Evolutionary conservation across 2,888 invertebrate species (phyloP).

Genomic region (Aleiodes testaceus): DNA sequence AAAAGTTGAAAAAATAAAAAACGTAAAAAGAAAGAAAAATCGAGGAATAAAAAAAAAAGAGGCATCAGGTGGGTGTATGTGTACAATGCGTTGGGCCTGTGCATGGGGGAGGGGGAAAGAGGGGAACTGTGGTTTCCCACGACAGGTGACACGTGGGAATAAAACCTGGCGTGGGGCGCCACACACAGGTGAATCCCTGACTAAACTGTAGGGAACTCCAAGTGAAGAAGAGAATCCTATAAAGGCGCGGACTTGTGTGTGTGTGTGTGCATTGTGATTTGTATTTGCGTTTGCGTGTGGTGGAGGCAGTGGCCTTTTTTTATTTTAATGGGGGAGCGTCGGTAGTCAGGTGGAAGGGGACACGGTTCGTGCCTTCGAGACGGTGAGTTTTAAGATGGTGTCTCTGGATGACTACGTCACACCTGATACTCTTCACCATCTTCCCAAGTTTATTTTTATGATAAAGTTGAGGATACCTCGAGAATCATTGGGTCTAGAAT

Average conservation of each 20-base stretch:
- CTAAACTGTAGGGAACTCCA: constrained; percentile 10
- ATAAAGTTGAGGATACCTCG: too few species aligned
- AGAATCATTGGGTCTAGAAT: too few species aligned
- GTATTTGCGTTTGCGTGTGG: constrained; percentile 51
- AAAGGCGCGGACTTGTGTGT: constrained; percentile 34
- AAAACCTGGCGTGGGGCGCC: constrained; percentile 57
- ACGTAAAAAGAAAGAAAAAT: constrained; percentile 7
- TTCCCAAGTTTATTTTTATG: constrained; percentile 7
- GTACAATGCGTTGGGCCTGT: constrained; percentile 15
- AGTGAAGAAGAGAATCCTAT: constrained; percentile 42
- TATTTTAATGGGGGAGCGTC: constrained; percentile 43
- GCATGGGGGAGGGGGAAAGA: constrained; percentile 54
- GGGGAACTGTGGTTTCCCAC: constrained; percentile 62
- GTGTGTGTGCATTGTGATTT: neutral
- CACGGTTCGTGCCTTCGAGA: constrained; percentile 38
- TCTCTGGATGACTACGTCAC: constrained; percentile 42
- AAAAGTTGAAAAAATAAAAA: neutral
- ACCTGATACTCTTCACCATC: constrained; percentile 43
- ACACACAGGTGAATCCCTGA: constrained; percentile 66
- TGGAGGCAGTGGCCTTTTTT: constrained; percentile 41
- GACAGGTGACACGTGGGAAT: constrained; percentile 72
- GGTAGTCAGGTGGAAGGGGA: constrained; percentile 48
- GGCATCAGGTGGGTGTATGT: constrained; percentile 35
- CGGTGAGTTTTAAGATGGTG: constrained; percentile 45
- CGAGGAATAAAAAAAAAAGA: constrained; percentile 10